Conservation (phyloP, 2,888 invertebrate genomes). For the Nipponacmea schrenckii region DNA sequence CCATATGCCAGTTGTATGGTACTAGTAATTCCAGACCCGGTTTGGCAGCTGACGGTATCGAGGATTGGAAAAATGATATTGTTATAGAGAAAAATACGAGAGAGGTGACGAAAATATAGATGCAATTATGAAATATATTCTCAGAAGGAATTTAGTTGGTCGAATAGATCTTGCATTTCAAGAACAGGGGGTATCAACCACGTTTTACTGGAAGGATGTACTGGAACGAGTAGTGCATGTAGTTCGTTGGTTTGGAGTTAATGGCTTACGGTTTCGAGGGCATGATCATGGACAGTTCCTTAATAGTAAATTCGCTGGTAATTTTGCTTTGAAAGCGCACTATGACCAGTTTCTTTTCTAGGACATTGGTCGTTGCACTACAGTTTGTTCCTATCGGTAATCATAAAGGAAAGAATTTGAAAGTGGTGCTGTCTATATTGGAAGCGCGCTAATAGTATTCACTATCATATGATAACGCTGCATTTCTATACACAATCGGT, state of each 20-base stretch:
- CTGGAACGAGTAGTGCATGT: background rate
- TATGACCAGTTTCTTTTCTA: background rate
- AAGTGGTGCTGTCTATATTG: no score
- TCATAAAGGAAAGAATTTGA: no score
- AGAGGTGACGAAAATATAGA: background rate
- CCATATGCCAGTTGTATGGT: background rate
- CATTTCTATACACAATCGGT: background rate
- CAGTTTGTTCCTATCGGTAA: background rate
- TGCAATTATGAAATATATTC: background rate
- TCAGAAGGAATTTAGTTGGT: background rate
- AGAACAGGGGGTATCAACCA: background rate
- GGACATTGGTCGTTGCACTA: background rate
- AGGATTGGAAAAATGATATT: background rate
- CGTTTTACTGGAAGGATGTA: background rate
- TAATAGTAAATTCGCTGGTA: background rate
- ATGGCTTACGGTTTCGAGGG: background rate
- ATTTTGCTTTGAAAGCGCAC: background rate
- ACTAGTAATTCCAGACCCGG: background rate
- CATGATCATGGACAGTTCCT: background rate
- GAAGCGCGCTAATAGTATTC: background rate
- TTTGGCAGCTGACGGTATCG: background rate
- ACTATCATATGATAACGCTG: background rate
- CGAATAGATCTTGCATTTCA: background rate
- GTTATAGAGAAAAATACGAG: background rate
- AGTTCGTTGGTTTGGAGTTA: background rate